phyloP scores from a whole-genome alignment of 2,113 vertebrate genomes.

The Protomyctophum bolini region DNA sequence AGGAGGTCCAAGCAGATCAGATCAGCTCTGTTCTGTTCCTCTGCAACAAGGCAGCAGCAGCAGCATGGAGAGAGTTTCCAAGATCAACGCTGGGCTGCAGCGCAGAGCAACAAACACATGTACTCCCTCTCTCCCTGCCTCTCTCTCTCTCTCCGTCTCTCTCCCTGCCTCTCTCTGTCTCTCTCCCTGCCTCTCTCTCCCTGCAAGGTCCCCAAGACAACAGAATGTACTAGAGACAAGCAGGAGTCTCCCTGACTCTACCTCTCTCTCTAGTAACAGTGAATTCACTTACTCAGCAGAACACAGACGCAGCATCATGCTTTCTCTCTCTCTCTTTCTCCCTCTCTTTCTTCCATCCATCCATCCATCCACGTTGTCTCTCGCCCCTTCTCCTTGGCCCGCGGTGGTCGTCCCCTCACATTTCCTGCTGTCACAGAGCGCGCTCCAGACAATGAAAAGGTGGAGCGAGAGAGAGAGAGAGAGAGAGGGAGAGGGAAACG shows the following conservation, averaged over 20 bases:
- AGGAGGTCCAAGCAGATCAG: too few relatives aligned
- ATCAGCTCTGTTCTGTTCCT: too few relatives aligned
- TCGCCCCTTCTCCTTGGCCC: too few relatives aligned
- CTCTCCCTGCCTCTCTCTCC: too few relatives aligned
- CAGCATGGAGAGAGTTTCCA: too few relatives aligned
- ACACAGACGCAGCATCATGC: slow-evolving; percentile 63
- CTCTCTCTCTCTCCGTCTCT: too few relatives aligned
- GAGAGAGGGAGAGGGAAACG: not conserved
- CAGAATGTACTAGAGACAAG: not conserved
- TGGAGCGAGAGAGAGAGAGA: not conserved
- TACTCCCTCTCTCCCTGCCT: too few relatives aligned
- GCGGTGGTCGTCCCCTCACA: not conserved
- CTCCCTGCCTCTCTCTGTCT: too few relatives aligned
- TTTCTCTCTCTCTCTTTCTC: slow-evolving; percentile 29
- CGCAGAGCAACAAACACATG: too few relatives aligned
- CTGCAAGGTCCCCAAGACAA: not conserved
- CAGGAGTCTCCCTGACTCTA: slow-evolving; percentile 4
- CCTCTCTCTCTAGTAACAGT: slow-evolving; percentile 4
- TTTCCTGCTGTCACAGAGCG: not conserved
- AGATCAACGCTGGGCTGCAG: too few relatives aligned
- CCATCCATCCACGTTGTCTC: slow-evolving; percentile 22
- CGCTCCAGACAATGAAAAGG: not conserved
- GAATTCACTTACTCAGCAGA: slow-evolving; percentile 53
- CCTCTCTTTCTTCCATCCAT: slow-evolving; percentile 28
- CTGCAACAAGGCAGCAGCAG: too few relatives aligned